Evolutionary conservation across 1,140 invertebrate genomes (phyloP), one percentile per base, ranked within the genome.

Genomic region (Babylonia areolata): DNA sequence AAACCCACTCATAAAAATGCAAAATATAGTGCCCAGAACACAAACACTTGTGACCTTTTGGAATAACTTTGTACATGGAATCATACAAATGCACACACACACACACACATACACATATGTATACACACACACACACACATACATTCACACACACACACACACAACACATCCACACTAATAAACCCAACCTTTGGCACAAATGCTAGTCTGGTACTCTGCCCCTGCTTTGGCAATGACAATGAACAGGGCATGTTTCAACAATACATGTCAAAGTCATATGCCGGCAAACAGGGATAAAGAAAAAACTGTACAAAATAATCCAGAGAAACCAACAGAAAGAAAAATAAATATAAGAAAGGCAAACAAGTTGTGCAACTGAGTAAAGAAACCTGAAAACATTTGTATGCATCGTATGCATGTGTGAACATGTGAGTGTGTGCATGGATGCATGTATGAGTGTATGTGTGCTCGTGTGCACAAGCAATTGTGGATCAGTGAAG

Each of bases 61-160:
- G 6, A 11, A 3, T 69, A 6, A 11, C 20, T 28, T 23, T 23
- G 20, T 23, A 28, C 20, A 73, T 31, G 35, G 2, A 73, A 23
- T 33, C n/a, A 73, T 5, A 73, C 71, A 73, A 23, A 33, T 31
- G 31, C 71, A 33, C 33, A 17, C 33, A 31, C 71, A 3, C 71
- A 73, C 71, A 73, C n/a, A 73, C n/a, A 73, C 71, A 73, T 31
- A 35, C 71, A 73, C 71, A 73, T 31, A 35, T 9, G 35, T 31
- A 73, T 31, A 73, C 71, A 73, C 71, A 73, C 31, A 33, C n/a
- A 73, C 71, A 73, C 71, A 73, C 71, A 73, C 71, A 11, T 23
- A 64, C 58, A 64, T 64, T 6, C 58, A 0, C 15, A 64, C 12
- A 64, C 58, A 64, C 58, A 11, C 58, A n/a, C 58, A 64, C 28